Percentiles rank a stretch among this genome's conserved stretches.
These are phyloP conservation scores for Tortrix viridana DNA, from an alignment of 2,888 invertebrate genomes.

Conservation along the genomic window DNA sequence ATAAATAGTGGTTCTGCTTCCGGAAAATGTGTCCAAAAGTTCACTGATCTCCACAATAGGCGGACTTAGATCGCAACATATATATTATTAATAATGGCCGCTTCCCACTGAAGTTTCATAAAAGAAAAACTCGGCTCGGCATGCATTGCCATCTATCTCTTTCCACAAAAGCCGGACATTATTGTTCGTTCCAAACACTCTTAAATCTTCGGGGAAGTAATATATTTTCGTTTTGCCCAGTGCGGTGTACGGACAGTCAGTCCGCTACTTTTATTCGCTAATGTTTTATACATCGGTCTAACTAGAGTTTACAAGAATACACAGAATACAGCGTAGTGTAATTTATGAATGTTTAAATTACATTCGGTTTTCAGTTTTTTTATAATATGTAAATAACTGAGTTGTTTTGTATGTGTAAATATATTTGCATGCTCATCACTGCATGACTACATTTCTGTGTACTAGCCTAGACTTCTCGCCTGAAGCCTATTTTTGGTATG, in stretches of 20 bases:
- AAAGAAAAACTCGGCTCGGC: slow-evolving; percentile 81
- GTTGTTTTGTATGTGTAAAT: too few relatives aligned
- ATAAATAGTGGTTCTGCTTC: slow-evolving; percentile 45
- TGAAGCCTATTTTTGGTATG: too few relatives aligned
- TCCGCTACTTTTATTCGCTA: slow-evolving; percentile 74
- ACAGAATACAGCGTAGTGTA: slow-evolving; percentile 3
- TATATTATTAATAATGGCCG: slow-evolving; percentile 79
- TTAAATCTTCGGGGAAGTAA: slow-evolving; percentile 85
- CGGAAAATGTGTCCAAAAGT: slow-evolving; percentile 59
- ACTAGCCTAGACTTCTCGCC: too few relatives aligned
- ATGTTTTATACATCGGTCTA: slow-evolving; percentile 74
- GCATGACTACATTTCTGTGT: too few relatives aligned
- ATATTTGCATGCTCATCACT: too few relatives aligned
- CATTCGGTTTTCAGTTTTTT: neutral
- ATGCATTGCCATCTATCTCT: slow-evolving; percentile 84
- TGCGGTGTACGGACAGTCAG: slow-evolving; percentile 78
- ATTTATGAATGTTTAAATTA: slow-evolving; percentile 8
- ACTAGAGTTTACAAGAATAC: slow-evolving; percentile 48
- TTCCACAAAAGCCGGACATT: slow-evolving; percentile 85
- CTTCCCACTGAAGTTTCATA: slow-evolving; percentile 76
- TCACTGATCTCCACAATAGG: slow-evolving; percentile 66
- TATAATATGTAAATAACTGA: too few relatives aligned
- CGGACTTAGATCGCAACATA: slow-evolving; percentile 62
- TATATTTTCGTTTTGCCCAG: slow-evolving; percentile 85
- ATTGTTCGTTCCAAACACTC: slow-evolving; percentile 85